A percentile compares a stretch with the other conserved stretches of the same genome.
These are phyloP conservation scores for Platysternon megacephalum DNA, from an alignment of 2,113 vertebrate species.

Conservation along the genomic window DNA sequence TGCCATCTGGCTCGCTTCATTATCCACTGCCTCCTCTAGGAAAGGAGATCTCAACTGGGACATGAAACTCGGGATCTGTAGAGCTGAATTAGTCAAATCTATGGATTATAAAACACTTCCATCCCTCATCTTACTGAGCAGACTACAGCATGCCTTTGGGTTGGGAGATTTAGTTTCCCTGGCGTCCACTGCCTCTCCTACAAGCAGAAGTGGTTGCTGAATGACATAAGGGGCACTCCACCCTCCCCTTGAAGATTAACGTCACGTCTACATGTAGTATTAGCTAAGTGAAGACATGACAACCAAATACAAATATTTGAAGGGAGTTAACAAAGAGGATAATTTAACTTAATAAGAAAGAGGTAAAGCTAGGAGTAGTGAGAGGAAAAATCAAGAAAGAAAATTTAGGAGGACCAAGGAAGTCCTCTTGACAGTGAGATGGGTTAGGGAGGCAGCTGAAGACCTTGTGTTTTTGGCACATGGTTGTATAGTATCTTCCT, in stretches of 20 bases:
- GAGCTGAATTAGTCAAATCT: not conserved
- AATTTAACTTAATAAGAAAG: not conserved
- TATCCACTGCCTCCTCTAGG: fast-evolving
- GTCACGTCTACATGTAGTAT: not conserved
- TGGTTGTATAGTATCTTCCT: not conserved
- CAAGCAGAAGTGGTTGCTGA: not conserved
- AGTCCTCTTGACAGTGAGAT: not conserved
- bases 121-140: not conserved
- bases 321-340: not conserved
- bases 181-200: not conserved
- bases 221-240: not conserved
- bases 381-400: not conserved
- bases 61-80: not conserved
- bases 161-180: not conserved
- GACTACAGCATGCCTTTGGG: not conserved
- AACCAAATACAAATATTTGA: not conserved
- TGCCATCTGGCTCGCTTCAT: not conserved
- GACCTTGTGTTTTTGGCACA: not conserved
- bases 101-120: not conserved
- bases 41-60: not conserved
- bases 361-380: not conserved
- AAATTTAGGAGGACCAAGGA: not conserved
- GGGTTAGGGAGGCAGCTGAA: not conserved
- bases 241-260: not conserved
- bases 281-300: not conserved